phyloP scores from a whole-genome alignment of 2,888 invertebrate species.

The Cremastinae sp. region DNA sequence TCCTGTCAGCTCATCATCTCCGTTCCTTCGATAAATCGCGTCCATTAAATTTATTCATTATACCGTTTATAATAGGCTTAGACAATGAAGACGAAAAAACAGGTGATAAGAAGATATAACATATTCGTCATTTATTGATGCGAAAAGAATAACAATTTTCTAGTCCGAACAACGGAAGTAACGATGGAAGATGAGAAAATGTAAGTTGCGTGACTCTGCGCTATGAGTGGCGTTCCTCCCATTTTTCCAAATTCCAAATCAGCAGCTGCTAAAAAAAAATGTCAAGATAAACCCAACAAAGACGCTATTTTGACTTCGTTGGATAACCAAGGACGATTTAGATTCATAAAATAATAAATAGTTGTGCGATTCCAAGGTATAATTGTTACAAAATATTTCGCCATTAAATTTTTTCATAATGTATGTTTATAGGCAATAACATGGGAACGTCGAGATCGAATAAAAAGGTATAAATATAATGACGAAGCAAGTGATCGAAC shows the following conservation, averaged over 20 bases:
- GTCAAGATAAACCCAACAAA: conserved; percentile 19
- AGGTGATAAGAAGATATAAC: background rate
- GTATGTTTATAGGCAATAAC: conserved; percentile 59
- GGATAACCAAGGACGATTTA: conserved; percentile 52
- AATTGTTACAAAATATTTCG: conserved; percentile 63
- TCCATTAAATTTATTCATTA: conserved; percentile 56
- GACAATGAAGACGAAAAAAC: conserved; percentile 36
- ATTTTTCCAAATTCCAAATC: conserved; percentile 36
- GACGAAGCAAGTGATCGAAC: conserved; percentile 33
- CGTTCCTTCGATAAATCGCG: conserved; percentile 58
- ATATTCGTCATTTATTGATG: conserved; percentile 17
- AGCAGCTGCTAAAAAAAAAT: conserved; percentile 20
- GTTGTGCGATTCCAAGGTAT: conserved; percentile 61
- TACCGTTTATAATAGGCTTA: conserved; percentile 58
- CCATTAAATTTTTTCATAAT: conserved; percentile 63
- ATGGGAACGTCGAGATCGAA: conserved; percentile 46
- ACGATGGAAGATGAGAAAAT: background rate
- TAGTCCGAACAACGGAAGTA: conserved; percentile 8
- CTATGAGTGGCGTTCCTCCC: conserved; percentile 21
- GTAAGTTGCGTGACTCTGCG: conserved; percentile 48
- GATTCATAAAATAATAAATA: conserved; percentile 58
- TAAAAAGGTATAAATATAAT: conserved; percentile 18
- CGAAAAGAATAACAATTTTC: conserved; percentile 24
- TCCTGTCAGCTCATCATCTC: conserved; percentile 49
- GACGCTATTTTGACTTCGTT: too few relatives aligned